Percentiles rank a stretch among this genome's conserved stretches.
phyloP scores from a whole-genome alignment of 2,113 vertebrate genomes.

The Nycticryphes semicollaris region DNA sequence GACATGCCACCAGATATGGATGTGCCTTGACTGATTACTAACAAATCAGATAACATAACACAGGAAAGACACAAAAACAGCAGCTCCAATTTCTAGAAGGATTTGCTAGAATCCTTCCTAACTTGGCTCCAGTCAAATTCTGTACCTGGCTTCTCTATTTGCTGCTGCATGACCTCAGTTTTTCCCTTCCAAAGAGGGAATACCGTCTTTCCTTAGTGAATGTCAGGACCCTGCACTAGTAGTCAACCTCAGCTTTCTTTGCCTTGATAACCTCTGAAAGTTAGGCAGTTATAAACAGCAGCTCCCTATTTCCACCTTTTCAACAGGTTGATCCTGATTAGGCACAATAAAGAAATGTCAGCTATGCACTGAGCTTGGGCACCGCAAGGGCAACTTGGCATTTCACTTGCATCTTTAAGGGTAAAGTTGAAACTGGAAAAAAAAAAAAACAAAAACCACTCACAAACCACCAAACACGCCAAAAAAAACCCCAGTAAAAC shows the following conservation, averaged over 20 bases:
- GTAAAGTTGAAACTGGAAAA: too few species aligned
- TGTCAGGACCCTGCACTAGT: accelerated
- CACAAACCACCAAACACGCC: too few species aligned
- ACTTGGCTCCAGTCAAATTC: neutral
- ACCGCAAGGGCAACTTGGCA: accelerated
- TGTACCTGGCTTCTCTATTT: neutral
- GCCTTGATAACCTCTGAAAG: neutral
- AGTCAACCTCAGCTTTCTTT: neutral
- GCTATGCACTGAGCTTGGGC: accelerated
- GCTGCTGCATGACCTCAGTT: neutral
- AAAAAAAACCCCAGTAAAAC: neutral
- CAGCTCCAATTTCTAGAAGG: neutral
- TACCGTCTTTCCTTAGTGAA: neutral
- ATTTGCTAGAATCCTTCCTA: neutral
- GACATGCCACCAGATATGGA: accelerated
- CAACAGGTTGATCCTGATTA: neutral
- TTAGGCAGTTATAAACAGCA: accelerated
- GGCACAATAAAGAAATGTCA: accelerated
- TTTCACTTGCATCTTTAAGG: neutral
- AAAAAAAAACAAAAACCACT: too few species aligned
- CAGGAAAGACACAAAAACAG: accelerated
- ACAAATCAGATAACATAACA: neutral
- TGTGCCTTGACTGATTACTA: neutral
- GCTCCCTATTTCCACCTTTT: neutral
- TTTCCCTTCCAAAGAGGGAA: neutral